Conservation (phyloP, 2,797 vertebrate genomes). For the Poeciliopsis gracilis region DNA sequence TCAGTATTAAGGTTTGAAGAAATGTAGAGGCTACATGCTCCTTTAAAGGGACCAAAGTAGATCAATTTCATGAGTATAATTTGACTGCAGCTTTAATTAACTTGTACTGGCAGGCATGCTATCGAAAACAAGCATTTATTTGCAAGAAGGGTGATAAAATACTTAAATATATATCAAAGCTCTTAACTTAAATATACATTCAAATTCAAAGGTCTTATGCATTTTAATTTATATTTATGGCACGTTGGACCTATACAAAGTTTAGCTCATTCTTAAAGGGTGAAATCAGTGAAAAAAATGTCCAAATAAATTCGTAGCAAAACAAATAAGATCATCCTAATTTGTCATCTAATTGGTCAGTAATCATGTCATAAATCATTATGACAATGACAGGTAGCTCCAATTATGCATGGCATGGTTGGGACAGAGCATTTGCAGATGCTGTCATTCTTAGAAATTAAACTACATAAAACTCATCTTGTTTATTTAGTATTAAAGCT, state of each 20-base stretch:
- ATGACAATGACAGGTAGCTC: constrained; percentile 85
- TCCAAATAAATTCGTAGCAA: constrained; percentile 44
- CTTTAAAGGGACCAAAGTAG: constrained; percentile 49
- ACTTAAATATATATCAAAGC: neutral
- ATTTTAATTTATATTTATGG: neutral
- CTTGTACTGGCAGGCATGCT: constrained; percentile 3
- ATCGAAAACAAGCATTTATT: constrained; percentile 1
- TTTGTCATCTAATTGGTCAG: constrained; percentile 88
- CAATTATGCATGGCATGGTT: constrained; percentile 77
- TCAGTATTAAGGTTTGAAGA: constrained; percentile 53
- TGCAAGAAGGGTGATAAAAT: neutral
- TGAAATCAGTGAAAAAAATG: constrained; percentile 26
- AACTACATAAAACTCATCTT: constrained; percentile 60
- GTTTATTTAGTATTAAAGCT: constrained; percentile 42
- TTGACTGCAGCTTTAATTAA: constrained; percentile 40
- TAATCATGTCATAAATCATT: constrained; percentile 92
- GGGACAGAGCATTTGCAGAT: constrained; percentile 62
- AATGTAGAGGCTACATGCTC: constrained; percentile 33
- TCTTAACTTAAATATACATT: neutral
- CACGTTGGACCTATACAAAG: neutral
- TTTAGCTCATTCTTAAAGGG: neutral
- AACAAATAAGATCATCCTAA: constrained; percentile 72
- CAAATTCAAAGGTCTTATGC: neutral
- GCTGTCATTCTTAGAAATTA: constrained; percentile 59
- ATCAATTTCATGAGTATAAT: constrained; percentile 23